These are phyloP conservation scores for Amiota mariae DNA, from an alignment of 2,888 invertebrate genomes.

Conservation along the genomic window DNA sequence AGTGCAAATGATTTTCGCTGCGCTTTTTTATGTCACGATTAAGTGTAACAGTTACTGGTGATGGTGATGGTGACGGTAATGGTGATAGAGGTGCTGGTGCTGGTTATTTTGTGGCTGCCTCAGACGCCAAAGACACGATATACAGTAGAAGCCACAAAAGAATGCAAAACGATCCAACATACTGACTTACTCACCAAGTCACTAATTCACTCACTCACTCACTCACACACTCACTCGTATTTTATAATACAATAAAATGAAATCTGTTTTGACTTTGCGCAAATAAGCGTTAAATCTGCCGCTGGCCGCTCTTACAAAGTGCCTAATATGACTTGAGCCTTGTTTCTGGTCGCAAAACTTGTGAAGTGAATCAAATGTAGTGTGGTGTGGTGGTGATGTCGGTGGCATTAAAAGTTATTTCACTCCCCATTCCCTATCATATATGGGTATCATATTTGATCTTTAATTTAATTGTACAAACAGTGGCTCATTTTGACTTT, in stretches of 20 bases:
- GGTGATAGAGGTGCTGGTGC: background rate
- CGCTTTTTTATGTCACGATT: slow-evolving; percentile 69
- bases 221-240: no score
- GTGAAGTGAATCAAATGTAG: no score
- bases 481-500: no score
- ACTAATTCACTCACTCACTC: no score
- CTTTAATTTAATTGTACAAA: no score
- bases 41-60: slow-evolving; percentile 40
- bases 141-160: no score
- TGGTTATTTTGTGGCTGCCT: background rate
- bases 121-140: background rate
- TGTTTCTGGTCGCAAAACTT: slow-evolving; percentile 26
- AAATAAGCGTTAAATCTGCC: slow-evolving; percentile 67
- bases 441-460: no score
- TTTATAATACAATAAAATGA: slow-evolving; percentile 39
- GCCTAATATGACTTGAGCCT: slow-evolving; percentile 34
- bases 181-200: background rate
- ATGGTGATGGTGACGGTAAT: background rate
- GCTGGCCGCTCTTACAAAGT: background rate
- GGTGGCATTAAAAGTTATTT: no score
- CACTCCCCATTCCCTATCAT: no score
- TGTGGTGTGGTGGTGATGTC: slow-evolving; percentile 18
- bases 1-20: slow-evolving; percentile 64
- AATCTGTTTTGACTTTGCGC: slow-evolving; percentile 67
- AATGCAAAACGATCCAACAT: background rate